Percentiles rank a stretch among this genome's conserved stretches.
Evolutionary conservation across 2,888 invertebrate genomes (phyloP).

Genomic region (Hanleya hanleyi): DNA sequence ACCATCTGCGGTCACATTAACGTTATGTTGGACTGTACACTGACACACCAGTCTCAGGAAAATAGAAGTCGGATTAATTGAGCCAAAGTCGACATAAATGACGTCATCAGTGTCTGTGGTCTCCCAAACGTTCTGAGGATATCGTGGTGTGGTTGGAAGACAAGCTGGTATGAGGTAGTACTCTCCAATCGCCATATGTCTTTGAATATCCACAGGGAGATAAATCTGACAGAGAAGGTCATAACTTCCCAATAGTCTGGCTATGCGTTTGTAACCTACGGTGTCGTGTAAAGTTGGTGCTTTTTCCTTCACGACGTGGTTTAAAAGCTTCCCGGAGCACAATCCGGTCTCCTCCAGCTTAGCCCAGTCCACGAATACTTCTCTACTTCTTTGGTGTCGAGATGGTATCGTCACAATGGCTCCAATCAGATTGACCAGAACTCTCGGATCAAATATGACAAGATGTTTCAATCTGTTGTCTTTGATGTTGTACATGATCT

Average conservation of each 20-base stretch:
- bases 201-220: not conserved
- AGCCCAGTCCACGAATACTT: slow-evolving; percentile 31
- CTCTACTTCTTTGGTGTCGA: slow-evolving; percentile 19
- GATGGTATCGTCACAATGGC: slow-evolving; percentile 29
- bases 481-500: slow-evolving; percentile 42
- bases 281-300: slow-evolving; percentile 14
- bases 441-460: slow-evolving; percentile 43
- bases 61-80: slow-evolving; percentile 34
- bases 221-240: slow-evolving; percentile 33
- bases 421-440: slow-evolving; percentile 40
- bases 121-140: slow-evolving; percentile 38
- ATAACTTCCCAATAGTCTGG: slow-evolving; percentile 25
- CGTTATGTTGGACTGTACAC: slow-evolving; percentile 33
- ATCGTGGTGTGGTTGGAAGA: slow-evolving; percentile 31
- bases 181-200: not conserved
- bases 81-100: slow-evolving; percentile 36
- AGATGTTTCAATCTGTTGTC: slow-evolving; percentile 42
- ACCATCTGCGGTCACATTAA: slow-evolving; percentile 34
- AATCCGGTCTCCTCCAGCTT: slow-evolving; percentile 28
- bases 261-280: slow-evolving; percentile 16
- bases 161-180: slow-evolving; percentile 37
- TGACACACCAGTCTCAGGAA: slow-evolving; percentile 41
- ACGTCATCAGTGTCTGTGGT: slow-evolving; percentile 24
- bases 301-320: slow-evolving; percentile 28
- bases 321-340: slow-evolving; percentile 18